Base-by-base conservation (phyloP, 30 jellyfish, hydroid and myxozoan genomes). In the Hydractinia echinata region DNA sequence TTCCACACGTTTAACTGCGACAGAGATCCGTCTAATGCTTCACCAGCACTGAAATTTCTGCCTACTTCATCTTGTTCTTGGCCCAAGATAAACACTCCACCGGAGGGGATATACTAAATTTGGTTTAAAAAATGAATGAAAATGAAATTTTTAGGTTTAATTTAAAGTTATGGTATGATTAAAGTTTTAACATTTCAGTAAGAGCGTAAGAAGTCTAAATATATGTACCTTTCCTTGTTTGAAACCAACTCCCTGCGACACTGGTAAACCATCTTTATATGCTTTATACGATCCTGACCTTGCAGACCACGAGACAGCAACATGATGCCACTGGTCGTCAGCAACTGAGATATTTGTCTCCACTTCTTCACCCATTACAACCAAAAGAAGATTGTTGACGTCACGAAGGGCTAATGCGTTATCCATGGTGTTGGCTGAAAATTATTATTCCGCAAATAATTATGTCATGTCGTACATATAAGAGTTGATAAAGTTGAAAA, bases 1-100 rank as follows among this genome's bases (percentile, higher is more conserved):
- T 84, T 85, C 95, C 96, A 93, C 68, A 93, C 15, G 69, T 93
- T 93, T 14, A 93, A 69, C 66, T 93, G 99, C 10, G 94, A 76
- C 54, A 93, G 82, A 56, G 90, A 67, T 67, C 99, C 99, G 61
- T 83, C 86, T 67, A 93, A 87, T 19, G 99, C 92, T 84, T 93
- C 99, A 11, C 92, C 88, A 67, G 94, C 84, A 87, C 99, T 93
- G 86, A 93, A 93, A 66, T 93, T 93, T 55, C 99, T 76, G 53
- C 99, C 99, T 50, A 93, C 95, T 77, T 93, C 99, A 71, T 93
- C 99, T 79, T 93, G 99, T 58, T 93, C 99, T 88, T 93, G 99
- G 14, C 99, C 99, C 8, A 93, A 81, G 8, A 93, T 74, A 76
- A 93, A 88, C 81, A 60, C 62, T 51, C 99, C 99, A 76, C 87